Evolutionary conservation across 2,888 invertebrate genomes (phyloP).

Genomic region (Drepanosiphum platanoidis): DNA sequence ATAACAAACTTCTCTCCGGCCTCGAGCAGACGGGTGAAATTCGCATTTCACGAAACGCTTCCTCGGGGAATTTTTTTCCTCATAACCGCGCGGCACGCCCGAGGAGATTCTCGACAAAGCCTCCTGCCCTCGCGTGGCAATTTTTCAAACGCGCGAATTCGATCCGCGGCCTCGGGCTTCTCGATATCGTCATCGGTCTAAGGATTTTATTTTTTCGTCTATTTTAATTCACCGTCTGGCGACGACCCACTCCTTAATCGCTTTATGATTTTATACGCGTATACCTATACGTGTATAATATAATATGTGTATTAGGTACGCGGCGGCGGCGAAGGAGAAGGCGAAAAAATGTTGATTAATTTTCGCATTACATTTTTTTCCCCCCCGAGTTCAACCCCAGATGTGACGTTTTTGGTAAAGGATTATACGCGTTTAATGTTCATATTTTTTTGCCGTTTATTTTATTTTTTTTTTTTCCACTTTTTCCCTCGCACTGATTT

Average conservation of each 20-base stretch:
- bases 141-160: no score
- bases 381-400: not conserved
- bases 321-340: not conserved
- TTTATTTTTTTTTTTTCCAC: not conserved
- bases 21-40: no score
- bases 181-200: not conserved
- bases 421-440: slow-evolving; percentile 15
- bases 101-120: no score
- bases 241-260: slow-evolving; percentile 3
- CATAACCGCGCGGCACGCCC: no score
- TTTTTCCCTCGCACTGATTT: slow-evolving; percentile 1
- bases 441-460: not conserved
- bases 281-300: not conserved
- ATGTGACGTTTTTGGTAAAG: slow-evolving; percentile 25
- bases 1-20: no score
- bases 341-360: slow-evolving; percentile 40
- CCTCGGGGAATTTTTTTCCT: no score
- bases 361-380: slow-evolving; percentile 18
- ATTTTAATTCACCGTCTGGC: not conserved
- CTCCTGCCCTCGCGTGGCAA: no score
- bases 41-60: no score
- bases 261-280: not conserved
- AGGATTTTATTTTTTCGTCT: not conserved
- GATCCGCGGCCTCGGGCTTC: not conserved
- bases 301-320: not conserved